Conservation (phyloP, 1,140 invertebrate species). For the Drosophila ficusphila region DNA sequence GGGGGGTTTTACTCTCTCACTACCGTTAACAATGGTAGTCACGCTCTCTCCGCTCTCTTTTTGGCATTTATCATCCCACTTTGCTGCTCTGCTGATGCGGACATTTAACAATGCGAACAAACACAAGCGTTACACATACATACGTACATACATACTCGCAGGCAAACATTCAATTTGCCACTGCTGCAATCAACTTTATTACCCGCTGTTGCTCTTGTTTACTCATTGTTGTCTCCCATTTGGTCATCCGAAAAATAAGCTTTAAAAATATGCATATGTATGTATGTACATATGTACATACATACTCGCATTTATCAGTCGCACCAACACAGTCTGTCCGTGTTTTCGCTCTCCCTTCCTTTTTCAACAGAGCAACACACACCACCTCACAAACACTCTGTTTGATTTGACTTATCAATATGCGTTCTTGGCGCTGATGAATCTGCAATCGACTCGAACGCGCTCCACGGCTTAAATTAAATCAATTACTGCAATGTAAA, state of each 20-base stretch:
- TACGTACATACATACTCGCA: conserved; percentile 8
- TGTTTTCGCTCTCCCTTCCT: conserved; percentile 16
- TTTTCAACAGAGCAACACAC: conserved; percentile 2
- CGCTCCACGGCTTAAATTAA: conserved; percentile 18
- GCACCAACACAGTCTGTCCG: conserved; percentile 18
- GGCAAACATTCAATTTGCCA: conserved; percentile 67
- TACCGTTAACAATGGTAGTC: conserved; percentile 61
- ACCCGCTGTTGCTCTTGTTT: conserved; percentile 45
- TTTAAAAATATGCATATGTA: too few relatives aligned
- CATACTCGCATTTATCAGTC: conserved; percentile 64
- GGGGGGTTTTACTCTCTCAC: background rate
- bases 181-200: conserved; percentile 75
- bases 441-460: conserved; percentile 1
- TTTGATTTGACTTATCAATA: conserved; percentile 38
- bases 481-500: conserved; percentile 18
- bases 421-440: background rate
- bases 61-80: conserved; percentile 17
- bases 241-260: conserved; percentile 69
- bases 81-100: conserved; percentile 23
- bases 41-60: conserved; percentile 2
- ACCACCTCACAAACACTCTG: conserved; percentile 26
- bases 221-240: conserved; percentile 50
- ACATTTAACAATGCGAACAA: conserved; percentile 78
- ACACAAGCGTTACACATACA: conserved; percentile 29
- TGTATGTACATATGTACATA: too few relatives aligned